Evolutionary conservation across 2,888 invertebrate species (phyloP).

Genomic region (Acleris cristana): DNA sequence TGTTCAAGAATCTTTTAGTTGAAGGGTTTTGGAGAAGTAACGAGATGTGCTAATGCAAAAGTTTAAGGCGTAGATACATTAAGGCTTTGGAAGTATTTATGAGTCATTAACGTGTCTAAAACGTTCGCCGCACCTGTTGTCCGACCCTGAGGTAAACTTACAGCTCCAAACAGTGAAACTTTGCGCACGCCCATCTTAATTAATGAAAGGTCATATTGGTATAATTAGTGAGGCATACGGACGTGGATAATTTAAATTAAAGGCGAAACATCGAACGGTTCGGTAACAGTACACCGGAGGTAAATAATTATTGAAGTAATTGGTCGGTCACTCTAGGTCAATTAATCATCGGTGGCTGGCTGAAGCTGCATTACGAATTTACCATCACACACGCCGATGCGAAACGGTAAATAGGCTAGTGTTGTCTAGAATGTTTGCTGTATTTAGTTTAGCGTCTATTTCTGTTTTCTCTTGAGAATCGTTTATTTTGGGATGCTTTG

Average conservation of each 20-base stretch:
- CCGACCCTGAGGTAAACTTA: background rate
- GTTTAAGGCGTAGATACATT: too few species aligned
- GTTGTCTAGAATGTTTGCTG: too few species aligned
- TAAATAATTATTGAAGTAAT: conserved; percentile 82
- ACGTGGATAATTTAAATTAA: conserved; percentile 53
- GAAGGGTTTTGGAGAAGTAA: too few species aligned
- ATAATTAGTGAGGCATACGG: conserved; percentile 22
- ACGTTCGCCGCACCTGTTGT: conserved; percentile 2
- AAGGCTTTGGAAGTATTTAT: conserved; percentile 1
- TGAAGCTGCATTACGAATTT: conserved; percentile 58
- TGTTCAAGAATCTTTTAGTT: too few species aligned
- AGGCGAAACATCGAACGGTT: conserved; percentile 53
- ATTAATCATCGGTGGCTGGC: conserved; percentile 76
- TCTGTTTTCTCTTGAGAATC: too few species aligned
- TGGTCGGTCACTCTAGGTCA: conserved; percentile 78
- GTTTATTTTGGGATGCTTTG: too few species aligned
- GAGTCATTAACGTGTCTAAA: conserved; percentile 12
- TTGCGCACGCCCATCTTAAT: conserved; percentile 15
- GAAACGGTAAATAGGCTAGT: too few species aligned
- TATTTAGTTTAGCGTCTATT: too few species aligned
- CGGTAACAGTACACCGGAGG: conserved; percentile 68
- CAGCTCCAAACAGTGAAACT: conserved; percentile 4
- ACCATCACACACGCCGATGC: conserved; percentile 41
- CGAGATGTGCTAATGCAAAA: too few species aligned
- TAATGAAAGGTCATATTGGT: conserved; percentile 18